These are phyloP conservation scores for Pasiphila rectangulata DNA, from an alignment of 2,888 invertebrate genomes.

Conservation along the genomic window DNA sequence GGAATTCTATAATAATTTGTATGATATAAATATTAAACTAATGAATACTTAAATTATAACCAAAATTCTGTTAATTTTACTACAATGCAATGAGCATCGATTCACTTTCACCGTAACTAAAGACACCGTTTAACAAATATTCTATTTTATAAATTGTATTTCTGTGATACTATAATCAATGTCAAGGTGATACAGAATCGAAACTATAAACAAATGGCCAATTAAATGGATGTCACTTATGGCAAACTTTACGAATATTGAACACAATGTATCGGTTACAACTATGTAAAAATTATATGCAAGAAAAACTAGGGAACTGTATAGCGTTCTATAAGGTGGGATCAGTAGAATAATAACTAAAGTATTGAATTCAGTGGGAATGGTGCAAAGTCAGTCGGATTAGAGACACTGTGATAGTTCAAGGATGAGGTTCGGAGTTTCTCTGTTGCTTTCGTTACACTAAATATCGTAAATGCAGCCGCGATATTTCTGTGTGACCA, in stretches of 20 bases:
- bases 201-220: slow-evolving; percentile 16
- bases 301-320: slow-evolving; percentile 49
- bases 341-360: slow-evolving; percentile 49
- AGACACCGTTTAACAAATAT: background rate
- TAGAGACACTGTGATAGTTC: slow-evolving; percentile 45
- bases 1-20: slow-evolving; percentile 23
- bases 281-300: slow-evolving; percentile 41
- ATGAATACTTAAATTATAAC: slow-evolving; percentile 53
- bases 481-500: slow-evolving; percentile 26
- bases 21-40: slow-evolving; percentile 25
- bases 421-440: slow-evolving; percentile 25
- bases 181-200: background rate
- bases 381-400: slow-evolving; percentile 52
- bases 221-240: slow-evolving; percentile 52
- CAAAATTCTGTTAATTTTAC: slow-evolving; percentile 38
- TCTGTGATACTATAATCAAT: background rate
- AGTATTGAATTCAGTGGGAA: slow-evolving; percentile 51
- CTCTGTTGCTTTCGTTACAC: slow-evolving; percentile 27
- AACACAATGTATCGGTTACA: slow-evolving; percentile 49
- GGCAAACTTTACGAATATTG: slow-evolving; percentile 46
- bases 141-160: background rate
- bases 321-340: slow-evolving; percentile 61
- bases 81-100: background rate
- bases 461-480: slow-evolving; percentile 39
- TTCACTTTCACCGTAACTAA: background rate